Conservation (phyloP, 2,113 vertebrate genomes). For the Epinephelus lanceolatus region DNA sequence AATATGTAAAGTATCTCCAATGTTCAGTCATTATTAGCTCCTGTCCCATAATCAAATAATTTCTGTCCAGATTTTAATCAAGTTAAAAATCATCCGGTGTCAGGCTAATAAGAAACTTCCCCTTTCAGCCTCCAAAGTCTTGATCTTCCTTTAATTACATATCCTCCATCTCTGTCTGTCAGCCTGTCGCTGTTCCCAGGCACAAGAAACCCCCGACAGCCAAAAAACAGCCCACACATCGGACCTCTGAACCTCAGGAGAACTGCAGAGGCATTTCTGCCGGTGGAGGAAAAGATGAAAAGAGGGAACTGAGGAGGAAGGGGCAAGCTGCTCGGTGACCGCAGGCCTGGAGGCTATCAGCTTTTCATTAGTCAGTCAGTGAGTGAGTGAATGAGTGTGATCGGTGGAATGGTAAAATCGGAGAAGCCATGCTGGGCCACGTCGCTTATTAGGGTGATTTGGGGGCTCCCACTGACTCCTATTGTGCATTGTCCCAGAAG, state of each 20-base stretch:
- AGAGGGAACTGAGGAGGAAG: conserved; percentile 52
- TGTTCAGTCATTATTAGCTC: not conserved
- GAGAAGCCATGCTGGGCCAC: conserved; percentile 65
- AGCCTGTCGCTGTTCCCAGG: conserved; percentile 46
- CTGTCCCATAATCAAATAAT: conserved; percentile 30
- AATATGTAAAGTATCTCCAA: conserved; percentile 1
- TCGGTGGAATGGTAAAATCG: conserved; percentile 58
- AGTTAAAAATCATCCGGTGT: conserved; percentile 55
- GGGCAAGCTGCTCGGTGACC: conserved; percentile 57
- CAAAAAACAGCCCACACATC: conserved; percentile 14
- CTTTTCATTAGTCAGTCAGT: conserved; percentile 74
- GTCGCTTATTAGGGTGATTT: conserved; percentile 65
- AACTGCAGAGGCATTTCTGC: conserved; percentile 50
- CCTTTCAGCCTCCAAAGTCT: conserved; percentile 19
- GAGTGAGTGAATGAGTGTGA: conserved; percentile 71
- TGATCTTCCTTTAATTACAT: conserved; percentile 46
- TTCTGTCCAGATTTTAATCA: conserved; percentile 47
- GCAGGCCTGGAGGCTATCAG: conserved; percentile 67
- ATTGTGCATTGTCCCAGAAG: conserved; percentile 78
- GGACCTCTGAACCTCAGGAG: conserved; percentile 65
- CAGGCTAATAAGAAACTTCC: conserved; percentile 41
- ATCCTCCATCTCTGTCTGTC: conserved; percentile 27
- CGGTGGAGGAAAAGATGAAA: conserved; percentile 57
- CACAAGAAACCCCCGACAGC: conserved; percentile 13
- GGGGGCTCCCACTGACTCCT: conserved; percentile 73